Conservation (phyloP, 1,140 invertebrate species). For the Adoxophyes honmai region DNA sequence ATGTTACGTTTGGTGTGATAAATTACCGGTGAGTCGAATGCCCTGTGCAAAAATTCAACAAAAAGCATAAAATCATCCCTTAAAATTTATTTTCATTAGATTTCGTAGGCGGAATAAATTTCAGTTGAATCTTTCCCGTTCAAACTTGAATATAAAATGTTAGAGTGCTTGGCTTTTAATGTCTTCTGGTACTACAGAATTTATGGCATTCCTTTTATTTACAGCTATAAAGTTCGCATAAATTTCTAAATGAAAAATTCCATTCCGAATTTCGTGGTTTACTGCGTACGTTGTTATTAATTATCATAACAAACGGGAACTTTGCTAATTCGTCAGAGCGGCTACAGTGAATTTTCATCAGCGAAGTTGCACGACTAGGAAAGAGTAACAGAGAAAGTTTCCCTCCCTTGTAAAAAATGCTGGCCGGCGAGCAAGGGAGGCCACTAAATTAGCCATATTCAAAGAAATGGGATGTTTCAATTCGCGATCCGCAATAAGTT, state of each 20-base stretch:
- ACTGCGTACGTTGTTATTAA: slow-evolving; percentile 1
- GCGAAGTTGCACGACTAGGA: not conserved
- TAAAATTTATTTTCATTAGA: slow-evolving; percentile 11
- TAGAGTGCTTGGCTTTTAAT: slow-evolving; percentile 9
- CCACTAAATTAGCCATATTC: slow-evolving; percentile 39
- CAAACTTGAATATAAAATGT: slow-evolving; percentile 13
- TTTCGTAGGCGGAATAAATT: slow-evolving; percentile 9
- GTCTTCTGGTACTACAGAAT: slow-evolving; percentile 10
- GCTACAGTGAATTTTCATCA: not conserved
- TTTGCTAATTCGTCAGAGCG: not conserved
- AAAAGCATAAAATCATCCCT: not conserved
- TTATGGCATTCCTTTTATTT: slow-evolving; percentile 14
- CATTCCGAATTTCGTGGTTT: not conserved
- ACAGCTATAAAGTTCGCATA: slow-evolving; percentile 4
- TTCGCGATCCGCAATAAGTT: slow-evolving; percentile 29
- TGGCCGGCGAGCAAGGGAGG: slow-evolving; percentile 16
- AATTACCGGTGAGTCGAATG: too few relatives aligned
- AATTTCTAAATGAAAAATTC: slow-evolving; percentile 15
- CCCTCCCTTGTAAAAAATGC: slow-evolving; percentile 20
- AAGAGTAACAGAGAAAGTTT: slow-evolving; percentile 19
- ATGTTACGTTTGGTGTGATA: too few relatives aligned
- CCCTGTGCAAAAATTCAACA: not conserved
- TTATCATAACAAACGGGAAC: slow-evolving; percentile 8
- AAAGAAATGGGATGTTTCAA: slow-evolving; percentile 34
- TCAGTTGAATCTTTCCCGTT: slow-evolving; percentile 5